Percentiles rank a stretch among this genome's conserved stretches.
Conservation (phyloP, 1,140 invertebrate species). For the Hylyphantes graminicola region DNA sequence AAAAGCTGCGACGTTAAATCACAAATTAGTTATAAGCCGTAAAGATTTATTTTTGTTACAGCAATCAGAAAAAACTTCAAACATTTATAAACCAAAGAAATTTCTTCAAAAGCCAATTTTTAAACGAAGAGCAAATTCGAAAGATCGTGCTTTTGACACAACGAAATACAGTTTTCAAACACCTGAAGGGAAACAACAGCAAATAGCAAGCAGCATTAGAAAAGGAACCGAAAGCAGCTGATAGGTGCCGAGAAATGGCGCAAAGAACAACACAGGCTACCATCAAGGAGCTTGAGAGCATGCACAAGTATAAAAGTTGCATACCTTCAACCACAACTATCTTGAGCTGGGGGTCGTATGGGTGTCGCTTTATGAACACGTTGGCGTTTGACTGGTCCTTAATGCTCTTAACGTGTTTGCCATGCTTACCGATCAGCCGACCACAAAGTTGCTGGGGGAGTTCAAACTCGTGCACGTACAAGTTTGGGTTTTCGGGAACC, state of each 20-base stretch:
- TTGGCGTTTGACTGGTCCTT: conserved; percentile 81
- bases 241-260: neutral
- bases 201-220: neutral
- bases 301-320: conserved; percentile 15
- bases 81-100: neutral
- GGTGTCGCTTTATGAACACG: conserved; percentile 82
- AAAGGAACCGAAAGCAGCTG: conserved; percentile 1
- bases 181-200: neutral
- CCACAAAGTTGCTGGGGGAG: conserved; percentile 83
- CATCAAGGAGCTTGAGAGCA: neutral
- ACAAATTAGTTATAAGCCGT: too few species aligned
- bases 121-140: neutral
- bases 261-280: neutral
- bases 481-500: neutral
- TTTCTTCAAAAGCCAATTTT: neutral
- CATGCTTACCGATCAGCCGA: conserved; percentile 85
- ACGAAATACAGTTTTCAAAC: neutral
- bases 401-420: conserved; percentile 83
- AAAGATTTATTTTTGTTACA: too few species aligned
- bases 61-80: too few species aligned
- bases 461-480: conserved; percentile 78
- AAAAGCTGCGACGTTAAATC: too few species aligned
- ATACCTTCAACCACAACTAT: conserved; percentile 85
- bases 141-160: neutral
- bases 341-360: conserved; percentile 77